These are phyloP conservation scores for Lepidiolamprologus cunningtoni DNA, from an alignment of 2,113 vertebrate species.

Conservation along the genomic window DNA sequence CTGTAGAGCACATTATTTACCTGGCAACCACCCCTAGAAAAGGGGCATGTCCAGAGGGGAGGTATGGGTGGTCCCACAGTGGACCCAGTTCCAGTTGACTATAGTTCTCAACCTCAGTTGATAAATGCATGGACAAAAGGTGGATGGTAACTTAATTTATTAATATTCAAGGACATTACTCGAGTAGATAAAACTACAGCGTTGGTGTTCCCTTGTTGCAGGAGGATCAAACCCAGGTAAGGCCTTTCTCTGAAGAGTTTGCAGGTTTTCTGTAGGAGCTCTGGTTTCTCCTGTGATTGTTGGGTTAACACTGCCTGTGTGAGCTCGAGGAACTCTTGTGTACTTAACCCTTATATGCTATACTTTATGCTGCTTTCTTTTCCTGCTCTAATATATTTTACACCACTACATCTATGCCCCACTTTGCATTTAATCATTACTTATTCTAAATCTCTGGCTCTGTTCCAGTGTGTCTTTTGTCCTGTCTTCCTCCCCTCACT, in stretches of 20 bases:
- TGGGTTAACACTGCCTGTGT: neutral
- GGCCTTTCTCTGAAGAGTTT: neutral
- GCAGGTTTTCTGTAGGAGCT: neutral
- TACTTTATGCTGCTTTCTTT: neutral
- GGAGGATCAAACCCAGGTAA: neutral
- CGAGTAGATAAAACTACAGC: neutral
- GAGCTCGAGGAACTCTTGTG: neutral
- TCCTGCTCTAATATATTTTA: neutral
- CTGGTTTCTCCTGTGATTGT: neutral
- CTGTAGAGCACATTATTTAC: neutral
- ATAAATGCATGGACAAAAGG: neutral
- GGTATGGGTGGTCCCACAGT: neutral
- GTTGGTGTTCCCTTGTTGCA: neutral
- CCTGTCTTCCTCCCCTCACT: neutral
- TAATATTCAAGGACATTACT: neutral
- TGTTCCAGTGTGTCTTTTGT: neutral
- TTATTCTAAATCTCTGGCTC: neutral
- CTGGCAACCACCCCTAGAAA: neutral
- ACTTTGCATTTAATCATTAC: neutral
- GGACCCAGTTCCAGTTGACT: neutral
- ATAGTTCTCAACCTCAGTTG: neutral
- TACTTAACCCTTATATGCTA: neutral
- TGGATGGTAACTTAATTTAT: neutral
- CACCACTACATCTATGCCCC: neutral
- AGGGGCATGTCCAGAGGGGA: neutral